phyloP scores from a whole-genome alignment of 2,113 vertebrate genomes.

The Stegostoma tigrinum region DNA sequence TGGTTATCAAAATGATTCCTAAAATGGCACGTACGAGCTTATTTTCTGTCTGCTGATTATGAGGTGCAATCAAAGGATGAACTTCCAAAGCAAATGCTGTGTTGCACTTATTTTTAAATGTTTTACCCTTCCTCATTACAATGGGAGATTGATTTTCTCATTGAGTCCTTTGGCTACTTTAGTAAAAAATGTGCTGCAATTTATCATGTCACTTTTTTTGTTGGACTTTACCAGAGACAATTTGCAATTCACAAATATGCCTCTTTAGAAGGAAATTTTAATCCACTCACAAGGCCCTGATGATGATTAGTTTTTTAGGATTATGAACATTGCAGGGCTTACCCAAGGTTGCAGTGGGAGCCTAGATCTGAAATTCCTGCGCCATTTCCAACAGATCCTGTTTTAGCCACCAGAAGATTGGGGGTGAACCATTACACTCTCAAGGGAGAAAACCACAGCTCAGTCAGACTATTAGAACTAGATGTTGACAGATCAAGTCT shows the following conservation, averaged over 20 bases:
- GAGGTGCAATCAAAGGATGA: background rate
- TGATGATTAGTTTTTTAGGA: background rate
- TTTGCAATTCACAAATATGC: background rate
- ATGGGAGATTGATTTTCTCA: background rate
- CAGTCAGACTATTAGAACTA: too few species aligned
- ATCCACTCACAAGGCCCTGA: too few species aligned
- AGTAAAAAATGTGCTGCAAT: background rate
- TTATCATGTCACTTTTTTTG: background rate
- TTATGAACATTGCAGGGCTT: too few species aligned
- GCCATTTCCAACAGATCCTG: too few species aligned
- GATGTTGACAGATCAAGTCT: too few species aligned
- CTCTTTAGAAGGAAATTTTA: too few species aligned
- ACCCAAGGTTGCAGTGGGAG: too few species aligned
- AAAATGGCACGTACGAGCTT: background rate
- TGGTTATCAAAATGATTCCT: background rate
- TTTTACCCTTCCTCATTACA: background rate
- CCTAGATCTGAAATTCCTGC: too few species aligned
- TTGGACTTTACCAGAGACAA: background rate
- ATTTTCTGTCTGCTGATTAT: background rate
- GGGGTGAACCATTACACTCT: too few species aligned
- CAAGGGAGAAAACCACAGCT: too few species aligned
- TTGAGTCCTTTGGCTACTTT: background rate
- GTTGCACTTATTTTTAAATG: background rate
- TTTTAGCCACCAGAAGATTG: too few species aligned
- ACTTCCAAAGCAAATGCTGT: background rate